Evolutionary conservation across 2,888 invertebrate genomes (phyloP).

Genomic region (Malthinus seriepunctatus): DNA sequence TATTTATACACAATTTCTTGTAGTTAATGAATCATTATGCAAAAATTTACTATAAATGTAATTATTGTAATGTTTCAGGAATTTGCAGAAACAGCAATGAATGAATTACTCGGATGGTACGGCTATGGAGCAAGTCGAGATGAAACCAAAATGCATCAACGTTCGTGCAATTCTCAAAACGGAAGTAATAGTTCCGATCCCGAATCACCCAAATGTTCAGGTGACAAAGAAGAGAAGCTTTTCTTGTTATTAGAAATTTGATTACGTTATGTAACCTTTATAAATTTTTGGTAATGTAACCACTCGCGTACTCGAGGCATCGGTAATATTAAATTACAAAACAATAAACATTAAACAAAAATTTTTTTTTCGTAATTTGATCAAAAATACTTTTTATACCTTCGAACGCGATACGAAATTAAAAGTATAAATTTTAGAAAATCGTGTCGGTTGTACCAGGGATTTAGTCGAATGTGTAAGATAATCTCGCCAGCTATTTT

Average conservation of each 20-base stretch:
- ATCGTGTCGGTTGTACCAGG: constrained; percentile 18
- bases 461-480: constrained; percentile 31
- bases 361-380: not conserved
- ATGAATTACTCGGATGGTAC: constrained; percentile 89
- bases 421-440: constrained; percentile 11
- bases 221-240: constrained; percentile 31
- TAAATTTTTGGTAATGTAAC: not conserved
- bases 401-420: not conserved
- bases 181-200: constrained; percentile 56
- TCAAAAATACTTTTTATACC: not conserved
- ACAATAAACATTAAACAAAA: not conserved
- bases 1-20: no score
- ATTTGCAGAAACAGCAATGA: constrained; percentile 91
- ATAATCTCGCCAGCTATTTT: constrained; percentile 31
- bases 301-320: no score
- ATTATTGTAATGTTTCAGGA: constrained; percentile 62
- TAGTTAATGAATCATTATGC: no score
- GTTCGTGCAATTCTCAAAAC: constrained; percentile 53
- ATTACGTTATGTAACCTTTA: not conserved
- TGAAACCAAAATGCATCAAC: constrained; percentile 44
- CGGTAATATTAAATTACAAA: not conserved
- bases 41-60: no score
- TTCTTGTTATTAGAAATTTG: not conserved
- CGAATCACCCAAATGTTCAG: constrained; percentile 49
- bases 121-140: constrained; percentile 78